Base-by-base conservation (phyloP, 2,113 vertebrate species). In the Prionailurus bengalensis region DNA sequence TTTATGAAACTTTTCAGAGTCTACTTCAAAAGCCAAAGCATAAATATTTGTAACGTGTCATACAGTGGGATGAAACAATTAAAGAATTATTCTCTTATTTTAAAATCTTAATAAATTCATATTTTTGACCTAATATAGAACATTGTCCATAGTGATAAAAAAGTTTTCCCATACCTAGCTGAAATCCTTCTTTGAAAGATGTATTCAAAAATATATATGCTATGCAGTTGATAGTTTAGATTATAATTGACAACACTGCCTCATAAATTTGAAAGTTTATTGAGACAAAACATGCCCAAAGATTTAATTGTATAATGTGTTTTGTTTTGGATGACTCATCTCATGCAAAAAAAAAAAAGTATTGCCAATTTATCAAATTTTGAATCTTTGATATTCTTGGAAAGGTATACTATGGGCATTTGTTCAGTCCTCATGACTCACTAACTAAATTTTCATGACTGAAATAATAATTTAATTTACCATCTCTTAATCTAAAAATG, bases 1-100 rank as follows among this genome's bases (percentile, higher is more conserved):
- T 94, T 85, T 58, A 31, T 79, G 48, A 85, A 17, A 81, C 5
- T 68, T 97, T 65, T 89, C 25, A 55, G 39, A 70, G 5, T 86
- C 13, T 73, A 55, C 42, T 96, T 81, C 23, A 78, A 89, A 97
- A 95, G 48, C 53, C 31, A 45, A 96, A 88, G 36, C 36, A 85
- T 36, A 89, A 71, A 80, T 81, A 39, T 93, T 95, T 94, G 79
- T 74, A 94, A 23, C 27, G n/a, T 36, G 14, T 78, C 36, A 51
- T 70, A 61, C 2, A 89, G 17, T 48, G 55, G 31, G 39, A 33
- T n/a, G n/a, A 63, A 95, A 14, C 39, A 88, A 23, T 33, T 65
- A 74, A 7, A 5, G 33, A 86, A 13, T 9, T 68, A 76, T 48
- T 84, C 13, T 94, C 27, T 81, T 51, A 0, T 58, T 97, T 89